phyloP scores from a whole-genome alignment of 2,888 invertebrate genomes.

The Exephanes ischioxanthus region DNA sequence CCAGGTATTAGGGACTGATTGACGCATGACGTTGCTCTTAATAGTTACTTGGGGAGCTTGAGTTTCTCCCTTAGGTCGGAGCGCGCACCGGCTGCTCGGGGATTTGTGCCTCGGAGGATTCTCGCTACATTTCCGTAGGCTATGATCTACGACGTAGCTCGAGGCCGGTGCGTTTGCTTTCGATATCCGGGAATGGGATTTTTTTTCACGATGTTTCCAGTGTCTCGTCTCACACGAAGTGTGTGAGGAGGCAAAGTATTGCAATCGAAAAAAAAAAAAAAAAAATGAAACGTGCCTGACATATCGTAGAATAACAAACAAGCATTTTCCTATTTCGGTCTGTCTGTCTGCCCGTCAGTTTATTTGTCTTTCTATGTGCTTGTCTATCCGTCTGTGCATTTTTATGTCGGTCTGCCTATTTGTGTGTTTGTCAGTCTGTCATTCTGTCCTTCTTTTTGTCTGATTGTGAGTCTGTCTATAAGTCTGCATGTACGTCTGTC shows the following conservation, averaged over 20 bases:
- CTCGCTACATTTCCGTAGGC: neutral
- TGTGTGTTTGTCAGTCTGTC: no score
- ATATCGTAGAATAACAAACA: no score
- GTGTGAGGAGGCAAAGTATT: no score
- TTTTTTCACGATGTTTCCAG: neutral
- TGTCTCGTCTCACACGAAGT: no score
- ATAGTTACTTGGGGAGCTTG: slow-evolving; percentile 25
- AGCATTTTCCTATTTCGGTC: no score
- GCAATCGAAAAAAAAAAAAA: no score
- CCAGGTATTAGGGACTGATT: slow-evolving; percentile 57
- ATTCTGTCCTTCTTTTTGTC: no score
- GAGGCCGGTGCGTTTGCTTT: neutral
- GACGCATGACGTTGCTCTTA: slow-evolving; percentile 42
- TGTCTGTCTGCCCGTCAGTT: no score
- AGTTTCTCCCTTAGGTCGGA: neutral
- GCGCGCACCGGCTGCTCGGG: slow-evolving; percentile 21
- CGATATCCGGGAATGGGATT: neutral
- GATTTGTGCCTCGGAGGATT: slow-evolving; percentile 3
- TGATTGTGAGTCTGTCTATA: neutral
- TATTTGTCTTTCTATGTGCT: no score
- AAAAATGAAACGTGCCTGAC: no score
- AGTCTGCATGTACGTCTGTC: neutral
- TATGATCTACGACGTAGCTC: slow-evolving; percentile 2
- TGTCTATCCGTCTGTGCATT: no score
- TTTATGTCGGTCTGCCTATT: no score